These are phyloP conservation scores for Scaptomyza reducta DNA, from an alignment of 2,888 invertebrate genomes.

Conservation along the genomic window DNA sequence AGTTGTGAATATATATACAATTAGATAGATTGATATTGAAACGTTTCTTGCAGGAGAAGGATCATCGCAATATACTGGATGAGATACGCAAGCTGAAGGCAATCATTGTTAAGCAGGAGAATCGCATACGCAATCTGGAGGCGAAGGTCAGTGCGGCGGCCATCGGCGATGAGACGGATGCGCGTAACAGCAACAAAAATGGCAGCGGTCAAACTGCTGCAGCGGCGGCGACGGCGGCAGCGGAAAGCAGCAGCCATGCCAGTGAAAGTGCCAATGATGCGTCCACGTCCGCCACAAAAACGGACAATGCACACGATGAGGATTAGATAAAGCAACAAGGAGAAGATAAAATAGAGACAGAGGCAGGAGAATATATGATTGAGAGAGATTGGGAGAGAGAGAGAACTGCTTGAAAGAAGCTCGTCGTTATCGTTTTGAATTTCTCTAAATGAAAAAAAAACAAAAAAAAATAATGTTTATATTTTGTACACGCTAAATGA, in stretches of 20 bases:
- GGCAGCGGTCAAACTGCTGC: constrained; percentile 41
- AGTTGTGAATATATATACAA: constrained; percentile 51
- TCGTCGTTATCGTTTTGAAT: constrained; percentile 63
- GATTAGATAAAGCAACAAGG: constrained; percentile 46
- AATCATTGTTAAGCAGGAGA: constrained; percentile 97
- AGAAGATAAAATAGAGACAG: constrained; percentile 2
- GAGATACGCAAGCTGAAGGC: constrained; percentile 96
- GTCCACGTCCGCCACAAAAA: constrained; percentile 52
- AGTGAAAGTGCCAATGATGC: constrained; percentile 75
- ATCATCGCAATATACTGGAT: constrained; percentile 92
- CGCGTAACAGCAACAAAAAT: constrained; percentile 67
- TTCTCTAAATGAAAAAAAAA: constrained; percentile 45
- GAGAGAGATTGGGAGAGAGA: constrained; percentile 9
- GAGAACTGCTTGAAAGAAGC: constrained; percentile 53
- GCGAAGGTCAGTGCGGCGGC: constrained; percentile 81
- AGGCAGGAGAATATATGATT: not conserved
- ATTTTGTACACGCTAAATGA: constrained; percentile 56
- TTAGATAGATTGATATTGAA: not conserved
- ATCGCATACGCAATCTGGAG: constrained; percentile 85
- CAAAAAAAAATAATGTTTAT: constrained; percentile 45
- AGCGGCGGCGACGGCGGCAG: constrained; percentile 30
- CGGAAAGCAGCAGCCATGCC: constrained; percentile 64
- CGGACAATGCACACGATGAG: constrained; percentile 56
- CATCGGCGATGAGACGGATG: constrained; percentile 78
- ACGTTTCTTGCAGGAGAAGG: constrained; percentile 82